A percentile compares a stretch with the other conserved stretches of the same genome.
These are phyloP conservation scores for Oryzias woworae DNA, from an alignment of 2,113 vertebrate genomes.

Conservation along the genomic window DNA sequence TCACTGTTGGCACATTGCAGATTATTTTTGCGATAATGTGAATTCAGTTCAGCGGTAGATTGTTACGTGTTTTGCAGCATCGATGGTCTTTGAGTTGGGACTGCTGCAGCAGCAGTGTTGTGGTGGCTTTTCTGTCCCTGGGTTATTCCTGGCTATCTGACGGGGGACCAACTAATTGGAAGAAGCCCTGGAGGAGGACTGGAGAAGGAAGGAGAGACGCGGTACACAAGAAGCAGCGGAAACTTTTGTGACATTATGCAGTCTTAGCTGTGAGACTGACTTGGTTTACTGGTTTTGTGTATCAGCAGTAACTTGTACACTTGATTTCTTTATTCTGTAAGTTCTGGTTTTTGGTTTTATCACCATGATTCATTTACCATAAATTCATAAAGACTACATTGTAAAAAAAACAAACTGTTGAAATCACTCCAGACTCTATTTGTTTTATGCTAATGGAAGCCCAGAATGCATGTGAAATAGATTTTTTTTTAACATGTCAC, in stretches of 20 bases:
- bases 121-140: constrained; percentile 57
- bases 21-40: constrained; percentile 38
- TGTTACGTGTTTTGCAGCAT: constrained; percentile 60
- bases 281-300: constrained; percentile 3
- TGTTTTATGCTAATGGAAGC: too few species aligned
- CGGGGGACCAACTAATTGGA: constrained; percentile 75
- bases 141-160: constrained; percentile 69
- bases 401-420: too few species aligned
- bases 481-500: too few species aligned
- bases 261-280: constrained; percentile 36
- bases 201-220: constrained; percentile 28
- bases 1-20: constrained; percentile 28
- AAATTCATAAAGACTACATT: too few species aligned
- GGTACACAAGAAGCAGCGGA: constrained; percentile 21
- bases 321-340: not conserved
- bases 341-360: not conserved
- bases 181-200: constrained; percentile 67
- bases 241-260: constrained; percentile 21
- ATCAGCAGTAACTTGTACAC: not conserved
- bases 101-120: constrained; percentile 56
- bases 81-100: constrained; percentile 41
- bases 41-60: constrained; percentile 42
- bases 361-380: too few species aligned
- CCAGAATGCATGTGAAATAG: too few species aligned
- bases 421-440: too few species aligned